Base-by-base conservation (phyloP, 2,113 vertebrate species). In the Uropsilus gracilis region DNA sequence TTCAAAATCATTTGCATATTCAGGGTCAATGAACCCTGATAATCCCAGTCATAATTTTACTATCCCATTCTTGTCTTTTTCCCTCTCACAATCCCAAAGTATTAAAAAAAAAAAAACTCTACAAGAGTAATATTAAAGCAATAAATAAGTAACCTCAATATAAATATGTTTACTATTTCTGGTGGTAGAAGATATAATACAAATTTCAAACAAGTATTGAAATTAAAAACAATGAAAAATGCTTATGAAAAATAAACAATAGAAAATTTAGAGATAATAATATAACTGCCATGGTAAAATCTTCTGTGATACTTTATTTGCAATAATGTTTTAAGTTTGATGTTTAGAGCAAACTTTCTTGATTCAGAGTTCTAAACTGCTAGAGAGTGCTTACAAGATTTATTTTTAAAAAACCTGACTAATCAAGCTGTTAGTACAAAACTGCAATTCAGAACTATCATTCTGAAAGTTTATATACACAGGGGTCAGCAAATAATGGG, bases 31-130 rank as follows among this genome's bases (percentile, higher is more conserved):
- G n/a, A 69, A 18, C 0, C 1, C 1, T 76, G 13, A 37, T n/a
- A 20, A 75, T 84, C 37, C 3, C 75, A 69, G 20, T 24, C 3
- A 34, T 11, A 8, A 34, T 48, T 46, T 30, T 73, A 57, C 6
- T 17, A 24, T 26, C 8, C 12, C 18, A 34, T 2, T 0, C 1
- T 57, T 2, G 28, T 0, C 7, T 46, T 68, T 46, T 66, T 26
- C 1, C 14, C 20, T 30, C 8, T 72, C 22, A 66, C 8, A 78
- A 42, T 55, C 16, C 3, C 42, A 63, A 68, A 34, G 7, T 68
- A 24, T 61, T 22, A 14, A 8, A 22, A 55, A 8, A 75, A 8
- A 75, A 90, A 50, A 59, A 90, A 37, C 5, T 83, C 42, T 80
- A 44, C 8, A n/a, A 3, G 44, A 44, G 3, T 39, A 86, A 64